A percentile compares a stretch with the other conserved stretches of the same genome.
Evolutionary conservation across 2,888 invertebrate genomes (phyloP).

Genomic region (Fragum fragum): DNA sequence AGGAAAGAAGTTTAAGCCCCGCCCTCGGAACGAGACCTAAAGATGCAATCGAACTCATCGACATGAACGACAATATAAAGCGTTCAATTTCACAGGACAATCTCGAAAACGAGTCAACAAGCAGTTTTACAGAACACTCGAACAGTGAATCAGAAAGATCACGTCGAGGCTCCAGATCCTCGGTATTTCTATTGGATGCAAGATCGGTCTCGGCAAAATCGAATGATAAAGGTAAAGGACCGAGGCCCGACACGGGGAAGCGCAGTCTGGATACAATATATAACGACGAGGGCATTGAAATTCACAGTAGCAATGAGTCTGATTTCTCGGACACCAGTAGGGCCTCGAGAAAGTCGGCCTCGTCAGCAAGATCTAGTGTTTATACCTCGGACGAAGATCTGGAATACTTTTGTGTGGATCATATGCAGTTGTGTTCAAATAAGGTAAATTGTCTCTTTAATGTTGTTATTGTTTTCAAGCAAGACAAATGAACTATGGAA

Average conservation of each 20-base stretch:
- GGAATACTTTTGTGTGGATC: slow-evolving; percentile 63
- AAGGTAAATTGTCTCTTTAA: slow-evolving; percentile 35
- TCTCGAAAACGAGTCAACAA: neutral
- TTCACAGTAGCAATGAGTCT: slow-evolving; percentile 26
- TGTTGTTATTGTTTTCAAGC: no score
- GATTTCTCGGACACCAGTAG: slow-evolving; percentile 29
- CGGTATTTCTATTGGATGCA: neutral
- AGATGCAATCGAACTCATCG: slow-evolving; percentile 48
- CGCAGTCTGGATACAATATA: neutral
- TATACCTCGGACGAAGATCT: slow-evolving; percentile 32
- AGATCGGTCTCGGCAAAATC: neutral
- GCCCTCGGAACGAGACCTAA: slow-evolving; percentile 27
- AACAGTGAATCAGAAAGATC: slow-evolving; percentile 4
- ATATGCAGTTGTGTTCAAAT: slow-evolving; percentile 53
- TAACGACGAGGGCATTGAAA: slow-evolving; percentile 16
- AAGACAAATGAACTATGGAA: no score
- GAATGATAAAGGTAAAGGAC: neutral
- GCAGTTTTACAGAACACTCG: slow-evolving; percentile 7
- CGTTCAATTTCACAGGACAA: neutral
- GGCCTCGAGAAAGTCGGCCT: slow-evolving; percentile 14
- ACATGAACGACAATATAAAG: slow-evolving; percentile 16
- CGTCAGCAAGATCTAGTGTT: slow-evolving; percentile 16
- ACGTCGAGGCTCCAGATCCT: neutral
- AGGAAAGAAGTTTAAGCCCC: slow-evolving; percentile 49
- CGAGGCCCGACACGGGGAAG: neutral